A percentile compares a stretch with the other conserved stretches of the same genome.
Evolutionary conservation across 2,888 invertebrate genomes (phyloP).

Genomic region (Drosophila barbarae): DNA sequence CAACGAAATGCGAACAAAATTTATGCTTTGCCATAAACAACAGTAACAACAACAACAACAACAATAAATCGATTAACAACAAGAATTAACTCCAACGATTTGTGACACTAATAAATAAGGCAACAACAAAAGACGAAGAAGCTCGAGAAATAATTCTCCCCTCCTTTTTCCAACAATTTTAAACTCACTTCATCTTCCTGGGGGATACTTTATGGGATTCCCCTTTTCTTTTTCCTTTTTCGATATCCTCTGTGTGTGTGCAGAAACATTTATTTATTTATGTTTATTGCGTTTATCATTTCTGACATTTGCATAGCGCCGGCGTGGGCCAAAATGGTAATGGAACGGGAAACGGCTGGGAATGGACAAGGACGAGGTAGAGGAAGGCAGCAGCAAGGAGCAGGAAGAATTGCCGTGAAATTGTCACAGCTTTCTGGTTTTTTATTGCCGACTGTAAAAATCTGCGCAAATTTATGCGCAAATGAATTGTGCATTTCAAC

Average conservation of each 20-base stretch:
- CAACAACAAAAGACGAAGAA: constrained; percentile 25
- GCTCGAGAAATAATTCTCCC: neutral
- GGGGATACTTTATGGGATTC: constrained; percentile 34
- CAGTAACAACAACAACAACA: constrained; percentile 26
- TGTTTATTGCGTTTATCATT: constrained; percentile 75
- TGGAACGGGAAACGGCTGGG: constrained; percentile 41
- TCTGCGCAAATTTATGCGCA: constrained; percentile 70
- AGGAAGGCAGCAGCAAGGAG: neutral
- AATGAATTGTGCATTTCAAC: constrained; percentile 72
- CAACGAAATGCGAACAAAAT: constrained; percentile 33
- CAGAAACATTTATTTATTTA: constrained; percentile 66
- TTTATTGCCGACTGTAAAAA: constrained; percentile 61
- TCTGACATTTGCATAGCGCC: constrained; percentile 76
- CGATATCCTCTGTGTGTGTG: neutral
- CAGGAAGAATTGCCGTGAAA: constrained; percentile 57
- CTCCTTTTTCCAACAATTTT: constrained; percentile 10
- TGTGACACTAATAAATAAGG: constrained; percentile 73
- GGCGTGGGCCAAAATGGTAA: constrained; percentile 34
- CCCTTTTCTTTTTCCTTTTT: neutral
- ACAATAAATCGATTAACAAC: constrained; percentile 66
- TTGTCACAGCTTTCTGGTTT: constrained; percentile 68
- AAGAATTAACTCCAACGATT: constrained; percentile 63
- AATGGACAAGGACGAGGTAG: neutral
- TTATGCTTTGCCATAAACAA: constrained; percentile 53
- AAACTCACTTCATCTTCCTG: constrained; percentile 28